Conservation (phyloP, 2,888 invertebrate genomes). For the Athalia rosae region DNA sequence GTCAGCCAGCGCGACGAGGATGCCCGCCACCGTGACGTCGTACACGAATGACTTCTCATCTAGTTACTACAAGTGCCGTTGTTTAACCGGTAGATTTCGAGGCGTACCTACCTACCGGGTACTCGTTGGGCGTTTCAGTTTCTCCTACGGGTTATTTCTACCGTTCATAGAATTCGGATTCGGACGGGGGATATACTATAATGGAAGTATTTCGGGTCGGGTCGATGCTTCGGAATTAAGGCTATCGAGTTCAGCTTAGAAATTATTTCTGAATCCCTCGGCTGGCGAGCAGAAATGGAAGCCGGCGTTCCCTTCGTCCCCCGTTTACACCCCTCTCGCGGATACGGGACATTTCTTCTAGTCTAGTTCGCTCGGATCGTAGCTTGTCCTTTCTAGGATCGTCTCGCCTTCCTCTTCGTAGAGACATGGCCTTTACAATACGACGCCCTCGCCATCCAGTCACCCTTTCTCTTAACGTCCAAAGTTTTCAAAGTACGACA, state of each 20-base stretch:
- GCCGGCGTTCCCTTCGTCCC: not conserved
- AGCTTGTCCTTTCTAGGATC: conserved; percentile 22
- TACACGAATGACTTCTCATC: conserved; percentile 75
- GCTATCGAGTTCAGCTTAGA: no score
- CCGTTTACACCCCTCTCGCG: not conserved
- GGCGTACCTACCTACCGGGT: no score
- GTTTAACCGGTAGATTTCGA: conserved; percentile 7
- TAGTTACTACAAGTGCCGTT: conserved; percentile 66
- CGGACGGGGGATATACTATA: no score
- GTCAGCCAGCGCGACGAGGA: conserved; percentile 66
- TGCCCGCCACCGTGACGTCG: conserved; percentile 74
- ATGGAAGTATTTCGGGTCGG: no score
- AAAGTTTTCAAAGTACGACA: conserved; percentile 73
- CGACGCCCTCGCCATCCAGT: conserved; percentile 66
- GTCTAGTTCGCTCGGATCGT: conserved; percentile 34
- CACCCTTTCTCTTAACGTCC: conserved; percentile 72
- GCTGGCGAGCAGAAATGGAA: not conserved
- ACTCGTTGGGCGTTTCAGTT: not conserved
- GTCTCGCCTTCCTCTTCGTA: conserved; percentile 8
- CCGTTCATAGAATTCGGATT: no score
- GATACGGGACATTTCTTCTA: conserved; percentile 10
- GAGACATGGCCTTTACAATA: conserved; percentile 66
- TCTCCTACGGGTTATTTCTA: no score
- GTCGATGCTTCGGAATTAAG: no score
- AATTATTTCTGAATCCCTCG: no score